Evolutionary conservation across 2,888 invertebrate species (phyloP).

Genomic region (Mythimna lalbum): DNA sequence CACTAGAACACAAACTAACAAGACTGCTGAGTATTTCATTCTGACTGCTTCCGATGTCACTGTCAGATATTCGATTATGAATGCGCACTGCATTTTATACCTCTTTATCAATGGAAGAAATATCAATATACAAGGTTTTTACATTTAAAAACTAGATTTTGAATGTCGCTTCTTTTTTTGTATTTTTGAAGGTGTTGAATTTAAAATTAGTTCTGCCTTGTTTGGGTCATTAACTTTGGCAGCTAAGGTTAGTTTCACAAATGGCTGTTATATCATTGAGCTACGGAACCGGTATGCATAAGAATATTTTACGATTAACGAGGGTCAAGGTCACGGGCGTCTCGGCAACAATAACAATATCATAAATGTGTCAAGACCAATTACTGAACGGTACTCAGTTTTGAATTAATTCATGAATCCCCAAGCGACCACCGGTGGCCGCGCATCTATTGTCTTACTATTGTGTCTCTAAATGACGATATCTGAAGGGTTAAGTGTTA

Average conservation of each 20-base stretch:
- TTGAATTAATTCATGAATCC: too few species aligned
- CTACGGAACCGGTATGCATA: not conserved
- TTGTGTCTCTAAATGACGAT: too few species aligned
- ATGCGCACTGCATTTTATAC: conserved; percentile 15
- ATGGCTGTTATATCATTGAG: not conserved
- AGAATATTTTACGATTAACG: not conserved
- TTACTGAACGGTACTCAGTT: too few species aligned
- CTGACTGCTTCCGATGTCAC: not conserved
- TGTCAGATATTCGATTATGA: not conserved
- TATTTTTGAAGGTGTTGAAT: not conserved
- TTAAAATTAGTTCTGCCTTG: not conserved
- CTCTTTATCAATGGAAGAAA: not conserved
- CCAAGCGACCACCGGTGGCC: too few species aligned
- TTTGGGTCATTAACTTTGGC: too few species aligned
- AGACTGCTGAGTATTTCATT: conserved; percentile 15
- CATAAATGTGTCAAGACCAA: not conserved
- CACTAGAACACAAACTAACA: conserved; percentile 16
- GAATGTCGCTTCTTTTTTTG: not conserved
- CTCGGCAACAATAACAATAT: not conserved
- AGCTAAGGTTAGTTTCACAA: not conserved
- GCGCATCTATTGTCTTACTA: too few species aligned
- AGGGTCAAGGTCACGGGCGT: not conserved
- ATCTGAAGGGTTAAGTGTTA: too few species aligned
- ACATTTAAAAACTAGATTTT: not conserved
- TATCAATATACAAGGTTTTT: conserved; percentile 3